Conservation (phyloP, 53 echinoderm and acorn worm species). For the Mesocentrotus franciscanus region DNA sequence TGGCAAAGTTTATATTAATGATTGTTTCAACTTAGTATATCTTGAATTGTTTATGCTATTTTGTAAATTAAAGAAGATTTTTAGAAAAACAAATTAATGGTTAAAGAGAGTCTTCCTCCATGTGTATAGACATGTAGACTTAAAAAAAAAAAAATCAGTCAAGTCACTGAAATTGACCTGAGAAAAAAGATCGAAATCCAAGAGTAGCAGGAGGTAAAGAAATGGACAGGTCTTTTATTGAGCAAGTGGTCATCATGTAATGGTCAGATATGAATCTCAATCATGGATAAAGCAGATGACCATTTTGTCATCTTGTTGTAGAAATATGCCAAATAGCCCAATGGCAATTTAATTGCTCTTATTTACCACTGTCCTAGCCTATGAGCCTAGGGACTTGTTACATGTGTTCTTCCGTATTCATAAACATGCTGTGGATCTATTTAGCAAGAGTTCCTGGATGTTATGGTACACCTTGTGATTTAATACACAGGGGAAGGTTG, state of each 20-base stretch:
- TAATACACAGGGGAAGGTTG: neutral
- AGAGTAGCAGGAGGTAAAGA: neutral
- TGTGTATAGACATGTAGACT: too few species aligned
- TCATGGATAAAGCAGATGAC: neutral
- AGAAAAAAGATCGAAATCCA: neutral
- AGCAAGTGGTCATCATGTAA: neutral
- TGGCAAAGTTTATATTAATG: too few species aligned
- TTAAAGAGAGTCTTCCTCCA: too few species aligned
- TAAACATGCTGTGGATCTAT: neutral
- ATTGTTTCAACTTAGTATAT: too few species aligned
- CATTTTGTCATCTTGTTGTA: neutral
- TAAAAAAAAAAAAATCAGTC: too few species aligned
- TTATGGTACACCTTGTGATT: neutral
- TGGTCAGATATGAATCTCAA: neutral
- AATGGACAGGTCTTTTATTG: neutral
- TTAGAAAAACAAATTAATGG: too few species aligned
- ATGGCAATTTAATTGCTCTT: neutral
- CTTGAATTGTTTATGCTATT: too few species aligned
- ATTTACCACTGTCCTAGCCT: neutral
- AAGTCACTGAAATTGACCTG: neutral
- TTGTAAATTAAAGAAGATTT: too few species aligned
- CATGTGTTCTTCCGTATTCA: too few species aligned
- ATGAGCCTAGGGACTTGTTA: neutral
- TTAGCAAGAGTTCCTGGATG: neutral
- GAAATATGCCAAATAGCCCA: neutral